Base-by-base conservation (phyloP, 2,888 invertebrate species). In the Dichetophora obliterata region DNA sequence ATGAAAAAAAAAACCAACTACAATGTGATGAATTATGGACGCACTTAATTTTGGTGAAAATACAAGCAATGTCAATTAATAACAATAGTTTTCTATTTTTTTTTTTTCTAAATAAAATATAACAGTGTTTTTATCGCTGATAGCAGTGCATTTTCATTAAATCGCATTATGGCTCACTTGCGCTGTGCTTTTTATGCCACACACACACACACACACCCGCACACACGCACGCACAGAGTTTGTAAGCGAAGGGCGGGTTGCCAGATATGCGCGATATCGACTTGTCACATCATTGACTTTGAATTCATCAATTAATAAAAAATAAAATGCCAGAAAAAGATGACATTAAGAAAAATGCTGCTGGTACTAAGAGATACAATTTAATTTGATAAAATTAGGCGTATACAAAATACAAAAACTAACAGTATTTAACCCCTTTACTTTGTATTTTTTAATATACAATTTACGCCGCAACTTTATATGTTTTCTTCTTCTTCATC, bases 301-400 rank as follows among this genome's bases (percentile, higher is more conserved):
- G 61, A 61, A 63, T 73, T 73, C 48, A 48, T 73, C 72, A 73
- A 73, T 73, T 63, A 73, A 73, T 9, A 31, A 63, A 48, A 16
- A 31, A 31, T 4, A 31, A 31, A 31, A 31, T 4, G 5, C 3
- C 3, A 31, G 5, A 57, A 69, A 27, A 6, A n/a, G 24, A 27
- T 52, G 19, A 24, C 22, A 50, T 6, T 16, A 0, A 24, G 27
- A 69, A 5, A 27, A 70, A 70, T 70, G 70, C 70, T 52, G 70
- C 54, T 65, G 31, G 63, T 65, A 34, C 70, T n/a, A n/a, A 31
- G 37, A 9, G 52, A 69, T 59, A 24, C n/a, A 37, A 22, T 19
- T 19, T 65, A 31, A 16, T 54, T 22, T 43, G 11, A 43, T 43
- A 6, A 43, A 43, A 43, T 43, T 43, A 43, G 43, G 43, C 43